phyloP scores from a whole-genome alignment of 2,797 vertebrate genomes.

The Enteromius fasciolatus region DNA sequence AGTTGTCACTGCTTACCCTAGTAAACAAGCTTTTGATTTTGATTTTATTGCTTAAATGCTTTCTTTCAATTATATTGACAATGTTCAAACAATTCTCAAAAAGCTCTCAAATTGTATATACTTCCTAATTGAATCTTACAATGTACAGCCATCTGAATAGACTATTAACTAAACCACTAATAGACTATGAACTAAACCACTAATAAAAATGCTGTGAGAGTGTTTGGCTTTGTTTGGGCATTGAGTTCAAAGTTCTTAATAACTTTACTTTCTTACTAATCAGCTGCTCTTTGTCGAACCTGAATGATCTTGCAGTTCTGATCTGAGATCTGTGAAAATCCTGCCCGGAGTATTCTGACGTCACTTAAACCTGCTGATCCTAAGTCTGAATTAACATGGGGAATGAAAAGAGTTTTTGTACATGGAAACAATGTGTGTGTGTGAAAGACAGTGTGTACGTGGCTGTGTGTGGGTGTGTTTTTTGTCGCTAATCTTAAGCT shows the following conservation, averaged over 20 bases:
- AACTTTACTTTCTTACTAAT: constrained; percentile 18
- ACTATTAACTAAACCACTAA: neutral
- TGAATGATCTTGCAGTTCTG: constrained; percentile 49
- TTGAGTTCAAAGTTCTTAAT: constrained; percentile 39
- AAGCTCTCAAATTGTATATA: constrained; percentile 1
- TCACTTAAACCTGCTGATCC: constrained; percentile 55
- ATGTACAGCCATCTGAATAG: neutral
- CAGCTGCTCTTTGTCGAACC: constrained; percentile 42
- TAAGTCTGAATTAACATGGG: constrained; percentile 56
- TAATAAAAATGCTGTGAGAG: constrained; percentile 19
- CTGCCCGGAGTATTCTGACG: constrained; percentile 43
- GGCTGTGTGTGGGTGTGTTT: constrained; percentile 40
- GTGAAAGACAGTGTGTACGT: constrained; percentile 36
- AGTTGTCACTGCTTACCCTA: constrained; percentile 61
- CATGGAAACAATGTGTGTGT: constrained; percentile 46
- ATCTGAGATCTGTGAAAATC: constrained; percentile 50
- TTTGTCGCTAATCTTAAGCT: constrained; percentile 57
- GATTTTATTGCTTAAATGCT: neutral
- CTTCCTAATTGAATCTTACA: neutral
- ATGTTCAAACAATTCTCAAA: constrained; percentile 38
- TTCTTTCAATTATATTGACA: constrained; percentile 13
- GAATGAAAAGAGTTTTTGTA: constrained; percentile 59
- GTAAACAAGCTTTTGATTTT: constrained; percentile 50
- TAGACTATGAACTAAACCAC: neutral
- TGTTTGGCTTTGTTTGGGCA: constrained; percentile 38